Evolutionary conservation across 2,888 invertebrate genomes (phyloP).

Genomic region (Alloscopus bannaensis): DNA sequence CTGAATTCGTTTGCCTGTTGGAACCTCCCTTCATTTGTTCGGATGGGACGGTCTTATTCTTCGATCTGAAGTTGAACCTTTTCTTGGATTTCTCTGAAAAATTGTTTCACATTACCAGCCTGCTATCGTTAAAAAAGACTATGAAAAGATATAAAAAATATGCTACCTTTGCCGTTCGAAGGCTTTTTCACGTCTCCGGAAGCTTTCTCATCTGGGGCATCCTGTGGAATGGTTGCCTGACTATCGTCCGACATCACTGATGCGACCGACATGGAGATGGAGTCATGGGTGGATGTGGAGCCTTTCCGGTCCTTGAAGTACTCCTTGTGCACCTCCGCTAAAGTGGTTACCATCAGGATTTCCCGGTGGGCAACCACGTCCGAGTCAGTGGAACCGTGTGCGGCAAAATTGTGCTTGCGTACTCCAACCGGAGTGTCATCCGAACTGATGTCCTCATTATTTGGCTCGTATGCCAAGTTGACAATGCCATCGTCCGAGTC

Average conservation of each 20-base stretch:
- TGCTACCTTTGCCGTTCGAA: slow-evolving; percentile 16
- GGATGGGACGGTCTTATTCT: slow-evolving; percentile 31
- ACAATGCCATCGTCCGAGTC: slow-evolving; percentile 69
- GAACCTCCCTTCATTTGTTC: neutral
- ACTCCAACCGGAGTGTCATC: slow-evolving; percentile 40
- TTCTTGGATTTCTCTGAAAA: slow-evolving; percentile 25
- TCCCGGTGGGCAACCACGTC: slow-evolving; percentile 61
- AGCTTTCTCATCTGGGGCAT: neutral
- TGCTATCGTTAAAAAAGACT: neutral
- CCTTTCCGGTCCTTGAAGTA: slow-evolving; percentile 57
- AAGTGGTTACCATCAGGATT: slow-evolving; percentile 70
- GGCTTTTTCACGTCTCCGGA: neutral
- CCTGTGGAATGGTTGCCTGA: neutral
- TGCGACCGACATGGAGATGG: slow-evolving; percentile 56
- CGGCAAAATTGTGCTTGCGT: slow-evolving; percentile 32
- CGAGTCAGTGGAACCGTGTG: neutral
- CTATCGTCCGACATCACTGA: slow-evolving; percentile 54
- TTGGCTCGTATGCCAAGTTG: slow-evolving; percentile 68
- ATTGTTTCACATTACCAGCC: neutral
- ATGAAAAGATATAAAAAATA: neutral
- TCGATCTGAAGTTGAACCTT: neutral
- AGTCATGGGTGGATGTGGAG: slow-evolving; percentile 66
- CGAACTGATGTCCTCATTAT: slow-evolving; percentile 46
- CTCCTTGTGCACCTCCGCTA: slow-evolving; percentile 69
- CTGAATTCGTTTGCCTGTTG: neutral